A percentile compares a stretch with the other conserved stretches of the same genome.
Evolutionary conservation across 2,888 invertebrate species (phyloP).

Genomic region (Lottia scabra): DNA sequence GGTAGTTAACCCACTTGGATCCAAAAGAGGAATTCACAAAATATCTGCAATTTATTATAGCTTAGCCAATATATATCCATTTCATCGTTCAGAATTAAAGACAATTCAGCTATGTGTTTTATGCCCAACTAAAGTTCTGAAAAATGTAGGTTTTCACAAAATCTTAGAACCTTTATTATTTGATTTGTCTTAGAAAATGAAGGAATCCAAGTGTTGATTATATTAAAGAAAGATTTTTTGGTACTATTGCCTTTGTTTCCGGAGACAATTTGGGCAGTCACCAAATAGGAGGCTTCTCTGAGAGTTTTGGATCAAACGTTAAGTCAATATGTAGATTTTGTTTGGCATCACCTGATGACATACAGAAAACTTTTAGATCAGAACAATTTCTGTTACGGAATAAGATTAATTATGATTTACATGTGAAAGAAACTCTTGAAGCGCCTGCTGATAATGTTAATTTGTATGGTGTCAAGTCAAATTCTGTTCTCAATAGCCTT

Average conservation of each 20-base stretch:
- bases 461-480: conserved; percentile 11
- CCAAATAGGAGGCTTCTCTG: conserved; percentile 6
- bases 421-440: neutral
- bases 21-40: conserved; percentile 13
- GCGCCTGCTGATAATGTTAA: neutral
- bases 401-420: neutral
- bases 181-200: conserved; percentile 13
- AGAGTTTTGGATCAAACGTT: conserved; percentile 9
- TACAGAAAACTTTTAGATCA: neutral
- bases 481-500: conserved; percentile 15
- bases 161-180: conserved; percentile 9
- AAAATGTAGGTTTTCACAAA: conserved; percentile 10
- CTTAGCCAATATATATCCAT: conserved; percentile 11
- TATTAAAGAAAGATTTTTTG: neutral
- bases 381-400: neutral
- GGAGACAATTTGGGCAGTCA: conserved; percentile 18
- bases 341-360: conserved; percentile 13
- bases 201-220: conserved; percentile 8
- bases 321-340: conserved; percentile 16
- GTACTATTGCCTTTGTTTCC: neutral
- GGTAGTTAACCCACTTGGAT: conserved; percentile 15
- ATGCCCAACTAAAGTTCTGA: neutral
- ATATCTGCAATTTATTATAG: conserved; percentile 13
- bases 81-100: neutral
- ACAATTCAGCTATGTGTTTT: conserved; percentile 3